Base-by-base conservation (phyloP, 2,888 invertebrate species). In the Gymnocheta viridis region DNA sequence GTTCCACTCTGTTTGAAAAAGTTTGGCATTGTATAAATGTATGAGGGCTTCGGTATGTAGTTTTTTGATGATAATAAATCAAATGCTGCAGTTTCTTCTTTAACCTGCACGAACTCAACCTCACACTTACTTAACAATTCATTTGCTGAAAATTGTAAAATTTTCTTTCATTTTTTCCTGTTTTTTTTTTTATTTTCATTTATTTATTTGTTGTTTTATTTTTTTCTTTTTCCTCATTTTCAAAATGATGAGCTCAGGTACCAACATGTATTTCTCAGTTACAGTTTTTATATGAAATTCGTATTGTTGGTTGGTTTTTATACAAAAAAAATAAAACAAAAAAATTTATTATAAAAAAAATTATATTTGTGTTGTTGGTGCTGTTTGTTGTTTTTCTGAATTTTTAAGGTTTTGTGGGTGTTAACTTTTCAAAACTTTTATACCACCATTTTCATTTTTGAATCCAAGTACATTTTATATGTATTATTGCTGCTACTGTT, bases 61-160 rank as follows among this genome's bases (percentile, higher is more conserved):
- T 72, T 56, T 77, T 69, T 60, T 81, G 77, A 81, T 81, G 81
- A 85, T 82, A 86, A 86, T 86, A 86, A 86, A 86, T 86, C 86
- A 86, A 86, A 85, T 85, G 85, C 86, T 85, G 85, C 80, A 82
- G 27, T 70, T 62, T 64, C 72, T 66, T 66, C 58, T 79, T 60
- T 60, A 82, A 79, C 82, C 82, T 82, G 62, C 38, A 27, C 72
- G 70, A 73, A 81, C 74, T 81, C 74, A 74, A 74, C 32, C 81
- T 69, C 74, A 74, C 32, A 69, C 58, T 60, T 24, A 81, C 60
- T 54, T 64, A 14, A 64, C 51, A 69, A 79, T 72, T 81, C 67
- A 81, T 74, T 81, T 81, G 74, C 62, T 76, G 47, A 60, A 81
- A 69, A 69, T 81, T 76, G 51, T 69, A 69, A 74, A 74, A 74